Evolutionary conservation across 2,797 vertebrate genomes (phyloP).

Genomic region (Ictinia mississippiensis): DNA sequence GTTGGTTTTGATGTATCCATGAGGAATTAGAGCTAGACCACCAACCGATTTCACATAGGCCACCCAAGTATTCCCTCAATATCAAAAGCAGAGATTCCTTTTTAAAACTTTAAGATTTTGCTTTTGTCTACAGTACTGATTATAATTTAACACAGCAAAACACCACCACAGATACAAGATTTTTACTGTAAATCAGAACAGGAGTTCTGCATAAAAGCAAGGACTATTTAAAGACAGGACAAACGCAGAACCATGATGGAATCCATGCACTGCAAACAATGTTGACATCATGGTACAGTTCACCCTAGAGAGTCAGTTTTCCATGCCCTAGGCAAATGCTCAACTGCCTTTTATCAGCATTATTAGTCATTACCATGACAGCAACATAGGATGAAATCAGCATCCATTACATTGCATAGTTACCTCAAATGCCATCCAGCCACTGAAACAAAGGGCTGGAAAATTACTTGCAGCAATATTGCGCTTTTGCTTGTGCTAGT

Average conservation of each 20-base stretch:
- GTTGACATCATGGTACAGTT: neutral
- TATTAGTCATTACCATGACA: constrained; percentile 54
- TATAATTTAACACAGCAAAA: neutral
- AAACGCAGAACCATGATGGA: neutral
- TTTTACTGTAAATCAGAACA: neutral
- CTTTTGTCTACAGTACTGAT: neutral
- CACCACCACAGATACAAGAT: neutral
- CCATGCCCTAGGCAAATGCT: constrained; percentile 48
- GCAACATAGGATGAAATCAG: constrained; percentile 59
- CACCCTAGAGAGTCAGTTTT: constrained; percentile 29
- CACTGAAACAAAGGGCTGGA: constrained; percentile 47
- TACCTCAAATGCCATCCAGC: constrained; percentile 61
- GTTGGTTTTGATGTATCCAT: constrained; percentile 10
- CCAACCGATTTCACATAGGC: neutral
- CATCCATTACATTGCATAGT: constrained; percentile 13
- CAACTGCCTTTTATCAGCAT: constrained; percentile 53
- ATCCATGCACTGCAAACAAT: neutral
- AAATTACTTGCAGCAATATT: constrained; percentile 66
- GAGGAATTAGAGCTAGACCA: constrained; percentile 34
- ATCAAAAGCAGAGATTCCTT: neutral
- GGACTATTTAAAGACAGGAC: neutral
- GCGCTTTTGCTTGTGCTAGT: neutral
- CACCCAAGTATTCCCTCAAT: constrained; percentile 32
- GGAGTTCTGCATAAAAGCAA: neutral
- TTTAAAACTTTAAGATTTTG: neutral